Percentiles rank a stretch among this genome's conserved stretches.
Conservation (phyloP, 2,113 vertebrate genomes). For the Clarias batrachus region DNA sequence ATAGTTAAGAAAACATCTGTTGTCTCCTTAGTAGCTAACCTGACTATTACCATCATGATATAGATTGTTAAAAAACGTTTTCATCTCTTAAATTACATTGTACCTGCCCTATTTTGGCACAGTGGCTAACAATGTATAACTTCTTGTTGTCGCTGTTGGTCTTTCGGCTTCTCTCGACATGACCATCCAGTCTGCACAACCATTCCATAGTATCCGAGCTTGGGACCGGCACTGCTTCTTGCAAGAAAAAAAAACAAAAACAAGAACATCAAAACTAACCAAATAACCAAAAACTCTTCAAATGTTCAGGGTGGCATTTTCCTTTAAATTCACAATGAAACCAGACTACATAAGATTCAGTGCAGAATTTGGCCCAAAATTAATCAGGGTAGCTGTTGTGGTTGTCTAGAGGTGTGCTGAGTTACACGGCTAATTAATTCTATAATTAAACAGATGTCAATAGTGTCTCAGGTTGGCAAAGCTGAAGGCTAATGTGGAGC, state of each 20-base stretch:
- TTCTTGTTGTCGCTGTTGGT: too few relatives aligned
- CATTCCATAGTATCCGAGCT: too few relatives aligned
- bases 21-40: background rate
- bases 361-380: background rate
- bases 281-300: background rate
- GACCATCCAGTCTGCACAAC: too few relatives aligned
- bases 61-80: background rate
- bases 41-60: background rate
- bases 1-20: background rate
- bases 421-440: constrained; percentile 39
- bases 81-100: background rate
- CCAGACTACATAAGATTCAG: background rate
- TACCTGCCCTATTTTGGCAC: background rate
- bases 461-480: constrained; percentile 22
- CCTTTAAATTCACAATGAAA: background rate
- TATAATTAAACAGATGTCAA: constrained; percentile 46
- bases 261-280: background rate
- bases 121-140: background rate
- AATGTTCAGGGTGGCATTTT: background rate
- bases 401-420: constrained; percentile 13
- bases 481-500: background rate
- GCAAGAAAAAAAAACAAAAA: background rate
- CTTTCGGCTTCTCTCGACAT: too few relatives aligned
- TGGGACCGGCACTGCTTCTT: background rate
- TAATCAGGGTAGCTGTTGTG: constrained; percentile 4